phyloP scores from a whole-genome alignment of 2,888 invertebrate genomes.

The Polymixis flavicincta region DNA sequence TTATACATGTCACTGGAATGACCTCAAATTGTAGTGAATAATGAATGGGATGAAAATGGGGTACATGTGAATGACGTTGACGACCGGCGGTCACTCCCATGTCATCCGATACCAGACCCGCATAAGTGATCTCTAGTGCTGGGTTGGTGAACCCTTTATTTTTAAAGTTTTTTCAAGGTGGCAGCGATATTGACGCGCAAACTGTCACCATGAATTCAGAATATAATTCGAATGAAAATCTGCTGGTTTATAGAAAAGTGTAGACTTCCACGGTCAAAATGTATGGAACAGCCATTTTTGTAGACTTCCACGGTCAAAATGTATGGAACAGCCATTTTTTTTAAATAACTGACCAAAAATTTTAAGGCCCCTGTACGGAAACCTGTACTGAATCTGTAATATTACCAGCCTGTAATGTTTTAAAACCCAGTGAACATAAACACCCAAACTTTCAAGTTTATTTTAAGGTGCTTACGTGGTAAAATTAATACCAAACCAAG shows the following conservation, averaged over 20 bases:
- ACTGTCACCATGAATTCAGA: too few species aligned
- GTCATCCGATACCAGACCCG: conserved; percentile 17
- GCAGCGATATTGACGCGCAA: too few species aligned
- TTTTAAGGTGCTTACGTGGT: not conserved
- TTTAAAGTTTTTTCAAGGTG: not conserved
- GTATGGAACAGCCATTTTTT: too few species aligned
- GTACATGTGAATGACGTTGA: conserved; percentile 55
- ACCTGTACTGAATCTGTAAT: too few species aligned
- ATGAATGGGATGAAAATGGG: conserved; percentile 50
- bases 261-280: too few species aligned
- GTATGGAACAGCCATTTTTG: too few species aligned
- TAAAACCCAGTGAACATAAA: not conserved
- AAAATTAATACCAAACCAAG: not conserved
- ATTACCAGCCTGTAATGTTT: too few species aligned
- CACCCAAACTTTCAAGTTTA: not conserved
- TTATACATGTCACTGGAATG: conserved; percentile 9
- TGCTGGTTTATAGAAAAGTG: too few species aligned
- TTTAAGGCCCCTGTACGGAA: too few species aligned
- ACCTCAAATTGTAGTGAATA: conserved; percentile 48
- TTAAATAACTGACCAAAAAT: too few species aligned
- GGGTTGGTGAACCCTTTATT: not conserved
- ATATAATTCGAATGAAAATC: too few species aligned
- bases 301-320: too few species aligned
- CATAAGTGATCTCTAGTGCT: conserved; percentile 33
- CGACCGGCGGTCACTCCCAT: conserved; percentile 32